Percentiles rank a stretch among this genome's conserved stretches.
Conservation (phyloP, 2,888 invertebrate species). For the Mycalesis mineus region DNA sequence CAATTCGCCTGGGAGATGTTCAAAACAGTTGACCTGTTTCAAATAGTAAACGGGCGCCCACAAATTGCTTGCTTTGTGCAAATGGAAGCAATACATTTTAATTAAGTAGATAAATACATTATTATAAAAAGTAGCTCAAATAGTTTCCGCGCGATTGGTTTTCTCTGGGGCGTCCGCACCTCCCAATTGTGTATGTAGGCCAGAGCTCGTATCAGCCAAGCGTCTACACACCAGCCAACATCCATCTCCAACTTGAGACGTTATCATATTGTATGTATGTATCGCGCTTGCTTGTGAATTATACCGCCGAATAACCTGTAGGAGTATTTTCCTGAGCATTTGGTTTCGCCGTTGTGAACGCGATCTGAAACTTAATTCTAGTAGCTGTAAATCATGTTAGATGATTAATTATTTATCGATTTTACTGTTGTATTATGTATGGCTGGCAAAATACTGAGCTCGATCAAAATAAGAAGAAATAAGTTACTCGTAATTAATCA, state of each 20-base stretch:
- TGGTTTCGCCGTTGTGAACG: no score
- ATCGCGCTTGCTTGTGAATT: not conserved
- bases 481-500: no score
- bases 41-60: not conserved
- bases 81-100: conserved; percentile 9
- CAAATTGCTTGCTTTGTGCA: conserved; percentile 1
- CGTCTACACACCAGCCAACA: not conserved
- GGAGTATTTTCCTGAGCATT: no score
- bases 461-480: no score
- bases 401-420: not conserved
- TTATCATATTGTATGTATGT: not conserved
- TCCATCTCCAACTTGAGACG: not conserved
- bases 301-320: not conserved
- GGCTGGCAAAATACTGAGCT: no score
- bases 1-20: not conserved
- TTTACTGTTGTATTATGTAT: no score
- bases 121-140: conserved; percentile 36
- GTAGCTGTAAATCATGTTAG: no score
- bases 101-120: conserved; percentile 14
- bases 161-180: conserved; percentile 47
- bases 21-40: conserved; percentile 1
- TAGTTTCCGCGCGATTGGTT: conserved; percentile 51
- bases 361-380: no score
- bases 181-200: conserved; percentile 33
- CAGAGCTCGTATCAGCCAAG: conserved; percentile 1